Evolutionary conservation across 1,140 invertebrate species (phyloP), one percentile per base, ranked within the genome.

Genomic region (Trichonephila clavata): DNA sequence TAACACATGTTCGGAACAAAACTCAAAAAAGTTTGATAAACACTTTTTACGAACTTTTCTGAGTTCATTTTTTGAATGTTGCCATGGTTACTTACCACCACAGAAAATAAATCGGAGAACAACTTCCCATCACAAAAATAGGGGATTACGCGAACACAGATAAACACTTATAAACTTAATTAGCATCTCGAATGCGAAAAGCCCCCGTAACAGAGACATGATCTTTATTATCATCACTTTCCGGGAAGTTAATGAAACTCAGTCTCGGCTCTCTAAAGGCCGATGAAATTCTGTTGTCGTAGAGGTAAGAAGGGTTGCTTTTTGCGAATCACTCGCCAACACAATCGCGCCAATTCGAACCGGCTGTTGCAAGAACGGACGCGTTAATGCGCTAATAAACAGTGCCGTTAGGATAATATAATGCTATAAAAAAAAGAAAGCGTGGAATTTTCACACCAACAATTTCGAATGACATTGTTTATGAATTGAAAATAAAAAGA

Each of bases 291-390:
- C 88, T 90, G 88, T 90, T 90, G 88, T 90, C 50, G 88, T 90
- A 90, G 88, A 90, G 88, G 88, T 90, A 90, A 90, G 68, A 59
- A 81, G 43, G 88, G 88, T 90, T 90, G 88, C 88, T 65, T 39
- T 20, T 89, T 77, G 7, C 14, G 4, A 43, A 32, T 43, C n/a
- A 77, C 20, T 21, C 57, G 84, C 24, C n/a, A 32, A 32, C 20
- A 14, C 16, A n/a, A 77, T 16, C 20, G 43, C 88, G 88, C 88
- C 88, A 90, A 80, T 24, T 27, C 61, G 27, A 20, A 59, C 24
- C 59, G 24, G 16, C 84, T 60, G 50, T 21, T 18, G 16, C 50
- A 27, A 21, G 10, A 81, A 24, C n/a, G 4, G 77, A 24, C 43
- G 27, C 32, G 16, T 27, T 77, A 18, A 77, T 77, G 71, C 32